Base-by-base conservation (phyloP, 92 coral and sea anemone species). In the Porites lobata region DNA sequence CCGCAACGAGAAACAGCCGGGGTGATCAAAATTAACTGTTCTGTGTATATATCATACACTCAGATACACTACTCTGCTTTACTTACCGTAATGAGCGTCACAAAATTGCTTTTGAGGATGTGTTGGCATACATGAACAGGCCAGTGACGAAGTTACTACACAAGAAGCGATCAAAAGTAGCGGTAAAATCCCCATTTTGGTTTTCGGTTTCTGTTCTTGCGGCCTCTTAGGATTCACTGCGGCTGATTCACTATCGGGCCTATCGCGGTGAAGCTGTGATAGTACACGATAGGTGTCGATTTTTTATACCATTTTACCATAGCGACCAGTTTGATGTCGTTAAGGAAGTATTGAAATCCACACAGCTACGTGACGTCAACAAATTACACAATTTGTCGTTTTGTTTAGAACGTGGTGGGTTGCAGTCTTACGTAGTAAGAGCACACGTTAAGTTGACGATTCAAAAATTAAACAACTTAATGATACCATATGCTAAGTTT, bases 21-120 rank as follows among this genome's bases (percentile, higher is more conserved):
- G 14, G 72, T 21, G 26, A 26, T 2, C 4, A 65, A 65, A 6
- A 29, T 29, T 29, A 29, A 29, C 32, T 29, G 32, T 29, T 29
- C 32, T 29, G 32, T 29, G 32, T 29, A 29, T 26, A 26, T 29
- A 29, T 29, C 32, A 29, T 29, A 29, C 24, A 22, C 24, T 22
- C 24, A 22, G 24, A 22, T 22, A 22, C 32, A 29, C 32, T 29
- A 29, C 14, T 10, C 63, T 58, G 29, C 8, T 9, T 11, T 4
- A 83, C 87, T 74, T 75, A 84, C 87, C 87, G 32, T 62, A 84
- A 5, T 50, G 80, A 4, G 87, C 72, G n/a, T 75, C 17, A 26
- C 80, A 84, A 67, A 84, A 84, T 21, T 84, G 72, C 18, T 73
- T 50, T 51, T 84, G 87, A 7, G 87, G 87, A 13, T 84, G 87